Base-by-base conservation (phyloP, 2,888 invertebrate species). In the Hydriomena furcata region DNA sequence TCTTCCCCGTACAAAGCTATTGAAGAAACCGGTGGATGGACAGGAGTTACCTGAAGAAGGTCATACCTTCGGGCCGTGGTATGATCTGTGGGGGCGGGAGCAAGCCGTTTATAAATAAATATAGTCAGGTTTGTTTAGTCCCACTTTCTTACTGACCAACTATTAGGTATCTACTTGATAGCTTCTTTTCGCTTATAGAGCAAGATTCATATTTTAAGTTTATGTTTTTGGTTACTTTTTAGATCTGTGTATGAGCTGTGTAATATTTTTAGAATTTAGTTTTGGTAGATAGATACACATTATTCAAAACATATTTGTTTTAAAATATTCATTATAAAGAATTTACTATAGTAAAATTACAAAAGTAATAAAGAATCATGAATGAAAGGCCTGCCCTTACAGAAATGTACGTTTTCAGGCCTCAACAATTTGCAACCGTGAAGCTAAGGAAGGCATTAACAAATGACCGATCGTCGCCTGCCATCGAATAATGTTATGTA, bases 401-500 rank as follows among this genome's bases (percentile, higher is more conserved):
- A 43, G 27, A 52, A 36, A 44, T 43, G 48, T 72, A 82, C 70
- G 49, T 64, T 89, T 87, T 60, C 94, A 96, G 96, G 92, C 93
- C 94, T 73, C 96, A 95, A 83, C 94, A 95, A 83, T 97, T 96
- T 80, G 96, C 96, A 54, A 96, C 96, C 56, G 96, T 97, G 80
- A 96, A 96, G 91, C 93, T 96, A 80, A 93, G 96, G 82, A 96
- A 96, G 91, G 94, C 95, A 73, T 94, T 95, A 91, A 95, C 96
- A 76, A 95, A 96, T 84, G 96, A 96, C 86, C 93, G 96, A 70
- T 95, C 96, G 63, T 95, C 95, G 67, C 96, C 96, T 63, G 93
- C 95, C 87, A 91, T 94, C 77, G 91, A 92, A 71, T 91, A 91
- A 81, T 57, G 58, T 74, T 71, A 68, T 76, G 66, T 79, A 61